These are phyloP conservation scores for Gavia stellata DNA, from an alignment of 2,113 vertebrate species.

Conservation along the genomic window DNA sequence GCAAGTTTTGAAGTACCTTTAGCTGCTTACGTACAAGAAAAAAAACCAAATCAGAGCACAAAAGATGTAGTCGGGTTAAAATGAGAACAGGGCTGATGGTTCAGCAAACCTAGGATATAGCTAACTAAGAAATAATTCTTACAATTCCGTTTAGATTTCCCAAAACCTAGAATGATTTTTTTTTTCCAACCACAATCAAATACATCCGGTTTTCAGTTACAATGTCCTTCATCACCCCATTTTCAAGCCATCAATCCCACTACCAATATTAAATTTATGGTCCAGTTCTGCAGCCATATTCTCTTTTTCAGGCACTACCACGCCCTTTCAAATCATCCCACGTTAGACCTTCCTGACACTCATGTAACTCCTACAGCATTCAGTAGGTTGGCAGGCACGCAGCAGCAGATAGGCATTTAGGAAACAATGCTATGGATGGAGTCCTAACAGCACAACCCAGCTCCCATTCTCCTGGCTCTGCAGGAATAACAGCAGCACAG, in stretches of 20 bases:
- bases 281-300: not conserved
- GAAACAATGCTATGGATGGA: not conserved
- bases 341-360: not conserved
- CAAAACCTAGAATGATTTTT: not conserved
- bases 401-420: not conserved
- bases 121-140: not conserved
- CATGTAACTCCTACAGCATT: not conserved
- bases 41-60: not conserved
- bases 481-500: not conserved
- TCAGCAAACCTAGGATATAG: not conserved
- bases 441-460: not conserved
- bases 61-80: not conserved
- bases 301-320: not conserved
- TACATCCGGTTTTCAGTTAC: not conserved
- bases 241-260: not conserved
- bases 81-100: not conserved
- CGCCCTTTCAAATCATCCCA: not conserved
- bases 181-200: not conserved
- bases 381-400: not conserved
- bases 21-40: not conserved
- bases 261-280: not conserved
- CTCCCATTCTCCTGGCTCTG: conserved; percentile 23
- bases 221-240: accelerated
- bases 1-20: not conserved
- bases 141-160: not conserved